These are phyloP conservation scores for Drosophila azteca DNA, from an alignment of 1,140 invertebrate species.

Conservation along the genomic window DNA sequence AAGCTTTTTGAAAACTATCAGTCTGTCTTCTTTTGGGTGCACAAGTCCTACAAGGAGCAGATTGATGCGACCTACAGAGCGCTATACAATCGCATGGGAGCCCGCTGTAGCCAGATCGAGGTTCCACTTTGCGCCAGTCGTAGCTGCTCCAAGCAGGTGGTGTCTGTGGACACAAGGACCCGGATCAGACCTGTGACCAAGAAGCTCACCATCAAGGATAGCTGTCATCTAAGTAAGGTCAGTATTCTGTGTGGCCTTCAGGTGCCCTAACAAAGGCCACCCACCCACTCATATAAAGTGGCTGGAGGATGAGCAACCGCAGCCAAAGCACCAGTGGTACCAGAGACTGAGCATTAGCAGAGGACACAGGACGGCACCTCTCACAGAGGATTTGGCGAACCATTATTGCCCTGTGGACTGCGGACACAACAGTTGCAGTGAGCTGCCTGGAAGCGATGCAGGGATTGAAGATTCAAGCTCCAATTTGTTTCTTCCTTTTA, in stretches of 20 bases:
- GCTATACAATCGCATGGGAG: constrained; percentile 56
- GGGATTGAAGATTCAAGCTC: background rate
- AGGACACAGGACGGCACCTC: no score
- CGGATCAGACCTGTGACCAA: no score
- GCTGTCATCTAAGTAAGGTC: constrained; percentile 38
- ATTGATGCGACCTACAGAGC: constrained; percentile 51
- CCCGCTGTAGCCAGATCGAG: constrained; percentile 45
- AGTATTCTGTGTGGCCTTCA: constrained; percentile 65
- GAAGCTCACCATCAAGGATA: no score
- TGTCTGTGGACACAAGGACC: no score
- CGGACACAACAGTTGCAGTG: constrained; percentile 39
- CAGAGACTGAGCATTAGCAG: background rate
- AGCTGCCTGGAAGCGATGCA: constrained; percentile 7
- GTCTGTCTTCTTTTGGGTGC: constrained; percentile 67
- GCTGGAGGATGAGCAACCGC: constrained; percentile 40
- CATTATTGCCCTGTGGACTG: constrained; percentile 72
- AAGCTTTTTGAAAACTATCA: constrained; percentile 68
- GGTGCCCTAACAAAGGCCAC: constrained; percentile 20
- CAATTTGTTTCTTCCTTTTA: background rate
- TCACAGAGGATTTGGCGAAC: no score
- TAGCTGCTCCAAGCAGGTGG: no score
- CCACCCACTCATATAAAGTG: constrained; percentile 1
- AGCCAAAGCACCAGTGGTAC: background rate
- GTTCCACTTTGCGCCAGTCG: no score
- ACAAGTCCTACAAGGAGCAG: constrained; percentile 66